A percentile compares a stretch with the other conserved stretches of the same genome.
phyloP scores from a whole-genome alignment of 2,888 invertebrate genomes.

The Himalopsyche japonica region DNA sequence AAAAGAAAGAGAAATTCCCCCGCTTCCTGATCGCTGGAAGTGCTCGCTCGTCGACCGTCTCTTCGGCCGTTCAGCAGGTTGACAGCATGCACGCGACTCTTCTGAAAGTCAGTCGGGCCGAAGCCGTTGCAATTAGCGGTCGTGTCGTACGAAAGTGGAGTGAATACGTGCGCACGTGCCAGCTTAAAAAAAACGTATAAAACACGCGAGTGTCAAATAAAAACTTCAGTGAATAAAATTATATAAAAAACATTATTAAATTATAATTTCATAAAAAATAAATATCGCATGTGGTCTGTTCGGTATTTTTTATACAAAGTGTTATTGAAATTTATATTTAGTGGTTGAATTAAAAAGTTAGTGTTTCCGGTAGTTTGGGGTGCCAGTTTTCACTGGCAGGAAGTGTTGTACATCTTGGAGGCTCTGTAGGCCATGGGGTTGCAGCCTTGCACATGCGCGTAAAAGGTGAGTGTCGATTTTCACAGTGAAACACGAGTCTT shows the following conservation, averaged over 20 bases:
- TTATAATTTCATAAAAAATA: not conserved
- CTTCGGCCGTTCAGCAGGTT: conserved; percentile 24
- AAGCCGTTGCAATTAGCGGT: conserved; percentile 24
- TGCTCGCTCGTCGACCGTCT: conserved; percentile 8
- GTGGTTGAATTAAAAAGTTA: conserved; percentile 2
- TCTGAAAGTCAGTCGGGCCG: conserved; percentile 28
- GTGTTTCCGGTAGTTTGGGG: conserved; percentile 19
- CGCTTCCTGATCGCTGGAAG: not conserved
- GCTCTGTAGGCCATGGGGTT: conserved; percentile 36
- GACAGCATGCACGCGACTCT: conserved; percentile 33
- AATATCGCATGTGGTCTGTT: not conserved
- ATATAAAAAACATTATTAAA: not conserved
- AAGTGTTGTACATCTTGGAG: conserved; percentile 18
- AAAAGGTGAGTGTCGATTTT: conserved; percentile 34
- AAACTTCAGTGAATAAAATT: not conserved
- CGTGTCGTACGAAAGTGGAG: conserved; percentile 3
- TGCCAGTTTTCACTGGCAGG: conserved; percentile 6
- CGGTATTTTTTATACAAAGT: not conserved
- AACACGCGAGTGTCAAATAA: conserved; percentile 9
- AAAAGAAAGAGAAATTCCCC: not conserved
- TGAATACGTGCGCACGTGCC: conserved; percentile 16
- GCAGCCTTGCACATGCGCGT: conserved; percentile 35
- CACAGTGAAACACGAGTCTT: not conserved
- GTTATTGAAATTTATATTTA: not conserved
- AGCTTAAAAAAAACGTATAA: not conserved